Percentiles rank a stretch among this genome's conserved stretches.
Conservation (phyloP, 2,113 vertebrate genomes). For the Psilopogon haemacephalus region DNA sequence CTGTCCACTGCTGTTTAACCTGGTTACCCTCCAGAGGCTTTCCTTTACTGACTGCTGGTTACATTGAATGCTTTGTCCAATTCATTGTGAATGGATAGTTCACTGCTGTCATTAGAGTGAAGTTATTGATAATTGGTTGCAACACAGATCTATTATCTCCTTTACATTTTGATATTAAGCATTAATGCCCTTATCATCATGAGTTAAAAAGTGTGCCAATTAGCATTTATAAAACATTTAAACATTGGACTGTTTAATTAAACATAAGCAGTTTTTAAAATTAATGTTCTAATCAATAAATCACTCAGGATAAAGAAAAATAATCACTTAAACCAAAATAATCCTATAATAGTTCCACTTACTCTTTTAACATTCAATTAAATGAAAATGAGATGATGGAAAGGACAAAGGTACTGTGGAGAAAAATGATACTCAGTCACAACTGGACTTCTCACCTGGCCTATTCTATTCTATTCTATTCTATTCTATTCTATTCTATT, state of each 20-base stretch:
- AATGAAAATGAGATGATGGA: neutral
- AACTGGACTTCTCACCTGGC: neutral
- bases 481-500: too few relatives aligned
- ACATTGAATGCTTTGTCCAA: fast-evolving
- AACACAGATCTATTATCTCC: neutral
- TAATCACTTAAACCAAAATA: constrained; percentile 3
- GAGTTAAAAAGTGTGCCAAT: constrained; percentile 17
- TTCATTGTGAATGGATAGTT: neutral
- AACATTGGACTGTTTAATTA: constrained; percentile 13
- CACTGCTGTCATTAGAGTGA: neutral
- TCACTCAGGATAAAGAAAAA: constrained; percentile 36
- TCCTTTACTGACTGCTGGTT: neutral
- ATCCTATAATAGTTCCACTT: constrained; percentile 31
- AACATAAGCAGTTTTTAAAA: constrained; percentile 46
- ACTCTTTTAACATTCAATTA: constrained; percentile 19
- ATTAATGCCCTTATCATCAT: constrained; percentile 10
- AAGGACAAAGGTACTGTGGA: neutral
- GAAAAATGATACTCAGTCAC: neutral
- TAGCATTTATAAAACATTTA: constrained; percentile 60
- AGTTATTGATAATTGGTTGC: neutral
- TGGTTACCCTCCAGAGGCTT: neutral
- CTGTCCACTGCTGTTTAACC: neutral
- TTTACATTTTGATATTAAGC: neutral
- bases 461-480: too few relatives aligned
- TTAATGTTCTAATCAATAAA: constrained; percentile 55